Conservation (phyloP, 2,113 vertebrate species). For the Camelus dromedarius region DNA sequence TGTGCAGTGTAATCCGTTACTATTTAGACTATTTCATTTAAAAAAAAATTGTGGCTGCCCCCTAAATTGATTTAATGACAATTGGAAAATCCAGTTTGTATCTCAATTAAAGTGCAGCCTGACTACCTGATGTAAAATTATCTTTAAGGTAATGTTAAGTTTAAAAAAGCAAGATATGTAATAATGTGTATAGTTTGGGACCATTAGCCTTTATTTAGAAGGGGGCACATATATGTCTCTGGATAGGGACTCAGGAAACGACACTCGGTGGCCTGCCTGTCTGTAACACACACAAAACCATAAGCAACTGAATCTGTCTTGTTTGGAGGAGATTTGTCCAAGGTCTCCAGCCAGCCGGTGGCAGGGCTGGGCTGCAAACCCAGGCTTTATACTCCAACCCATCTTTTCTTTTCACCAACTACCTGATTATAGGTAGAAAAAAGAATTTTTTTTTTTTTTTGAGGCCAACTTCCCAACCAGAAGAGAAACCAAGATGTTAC, state of each 20-base stretch:
- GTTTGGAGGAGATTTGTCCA: not conserved
- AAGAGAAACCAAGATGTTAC: conserved; percentile 83
- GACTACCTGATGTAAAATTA: not conserved
- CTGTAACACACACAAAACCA: not conserved
- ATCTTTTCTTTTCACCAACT: not conserved
- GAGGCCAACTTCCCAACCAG: not conserved
- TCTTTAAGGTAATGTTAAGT: not conserved
- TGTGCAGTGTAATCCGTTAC: fast-evolving
- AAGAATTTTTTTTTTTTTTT: not conserved
- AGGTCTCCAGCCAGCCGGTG: not conserved
- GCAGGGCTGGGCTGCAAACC: no score
- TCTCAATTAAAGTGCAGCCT: not conserved
- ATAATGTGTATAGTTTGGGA: not conserved
- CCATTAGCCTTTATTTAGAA: not conserved
- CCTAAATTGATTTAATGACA: not conserved
- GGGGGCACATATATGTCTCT: not conserved
- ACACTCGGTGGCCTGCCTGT: not conserved
- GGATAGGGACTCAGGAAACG: not conserved
- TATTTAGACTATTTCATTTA: not conserved
- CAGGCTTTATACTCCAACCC: not conserved
- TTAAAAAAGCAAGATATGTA: not conserved
- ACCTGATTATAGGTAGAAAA: not conserved
- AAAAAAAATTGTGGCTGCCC: not conserved
- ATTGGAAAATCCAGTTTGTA: not conserved
- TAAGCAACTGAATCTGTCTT: not conserved